Conservation (phyloP, 1,140 invertebrate species). For the silkworm (Bombyx mori) region ASM3026992v2 NC_085123.1:2992001-2992500, state of each 20-base stretch:
- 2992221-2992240: no score
- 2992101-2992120: not conserved
- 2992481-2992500: no score
- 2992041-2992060: not conserved
- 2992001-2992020: not conserved
- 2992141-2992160: no score
- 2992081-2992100: not conserved
- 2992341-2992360: not conserved
- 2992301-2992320: not conserved
- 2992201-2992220: no score
- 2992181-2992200: no score
- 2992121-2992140: not conserved
- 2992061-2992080: not conserved
- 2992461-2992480: not conserved
- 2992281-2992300: no score
- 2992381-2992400: not conserved
- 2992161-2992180: no score
- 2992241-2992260: no score
- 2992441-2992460: slow-evolving; percentile 6
- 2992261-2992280: no score
- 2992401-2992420: slow-evolving; percentile 1
- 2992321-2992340: not conserved
- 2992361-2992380: not conserved
- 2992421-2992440: slow-evolving; percentile 7
- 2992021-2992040: not conserved